Base-by-base conservation (phyloP, 1,140 invertebrate genomes). In the Callitettix versicolor region DNA sequence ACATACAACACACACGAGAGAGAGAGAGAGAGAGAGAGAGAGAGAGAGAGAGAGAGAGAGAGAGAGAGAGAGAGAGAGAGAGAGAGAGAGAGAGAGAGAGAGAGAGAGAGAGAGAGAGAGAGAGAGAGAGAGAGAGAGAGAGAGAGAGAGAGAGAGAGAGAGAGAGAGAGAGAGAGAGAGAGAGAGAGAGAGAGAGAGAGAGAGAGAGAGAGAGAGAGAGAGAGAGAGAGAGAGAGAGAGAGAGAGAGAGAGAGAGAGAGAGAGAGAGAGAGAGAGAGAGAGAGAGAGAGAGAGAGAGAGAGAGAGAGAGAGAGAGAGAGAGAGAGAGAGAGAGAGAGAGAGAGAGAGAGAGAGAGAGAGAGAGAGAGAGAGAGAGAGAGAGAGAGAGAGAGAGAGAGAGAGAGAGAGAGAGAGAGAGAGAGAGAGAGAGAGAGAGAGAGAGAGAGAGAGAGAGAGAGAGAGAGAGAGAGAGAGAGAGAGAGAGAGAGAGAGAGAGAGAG, bases 371-470 rank as follows among this genome's bases (percentile, higher is more conserved):
- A 54, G 40, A 54, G 40, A 54, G 40, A 44, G 40, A 54, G 40
- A 54, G 40, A 54, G 40, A 54, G 52, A 54, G 52, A 54, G 52
- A 54, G 52, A 54, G 52, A 54, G 52, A 54, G 52, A 54, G 52
- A 54, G 52, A 54, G 52, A 54, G 52, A 54, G 52, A 54, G 52
- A 54, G 52, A 44, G 52, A 54, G 52, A 54, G 52, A 54, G 52
- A 44, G 52, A 54, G 52, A 44, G 52, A 54, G 52, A 44, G 52
- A 54, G 52, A 54, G 52, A 54, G 52, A 54, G 52, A 54, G 52
- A 54, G 52, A 54, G 52, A 54, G 52, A 54, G 52, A 54, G 52
- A 54, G 52, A 54, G 52, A 54, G 40, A 54, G 52, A 54, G 52
- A 36, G 52, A 54, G 52, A 54, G 52, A 54, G 52, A 54, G 52